Evolutionary conservation across 1,140 invertebrate genomes (phyloP), one percentile per base, ranked within the genome.

Genomic region (Leucophenga varia): DNA sequence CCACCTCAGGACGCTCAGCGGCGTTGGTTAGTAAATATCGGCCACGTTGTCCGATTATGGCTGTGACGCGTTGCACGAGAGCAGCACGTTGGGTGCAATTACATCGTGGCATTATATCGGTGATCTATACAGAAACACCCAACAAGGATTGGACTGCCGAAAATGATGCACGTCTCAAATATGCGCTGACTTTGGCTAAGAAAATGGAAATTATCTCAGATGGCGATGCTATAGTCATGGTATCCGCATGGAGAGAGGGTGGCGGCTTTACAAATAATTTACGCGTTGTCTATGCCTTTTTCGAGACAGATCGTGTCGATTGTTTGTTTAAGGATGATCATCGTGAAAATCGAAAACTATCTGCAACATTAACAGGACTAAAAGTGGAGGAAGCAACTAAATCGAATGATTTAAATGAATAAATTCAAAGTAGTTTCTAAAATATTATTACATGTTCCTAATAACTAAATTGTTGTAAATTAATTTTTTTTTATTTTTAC

Each of bases 221-320:
- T 21, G 90, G 91, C 3, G 94, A 97, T 78, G 81, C 89, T 13
- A 84, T 98, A 3, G 84, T 98, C 8, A 84, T 98, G 7, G 86
- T 98, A 17, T 98, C 95, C 37, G 95, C 96, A 47, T 98, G 95
- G 95, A 86, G 88, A 61, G 85, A 92, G 69, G 96, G 95, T 41
- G 88, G 93, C 42, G 97, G 97, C 38, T 95, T 88, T 69, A 98
- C 96, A 56, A 98, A 98, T 79, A 98, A 95, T 50, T 83, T 98
- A 76, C 86, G 96, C 25, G 83, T 98, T 61, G 85, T 97, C 82
- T 93, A 85, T 69, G 89, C 90, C 80, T 77, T 63, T 25, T 73
- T 71, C 20, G 67, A 71, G 44, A 42, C 64, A 3, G 59, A 71
- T n/a, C 53, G 39, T 5, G 39, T 65, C 13, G 68, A 72, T 6